Evolutionary conservation across 2,113 vertebrate genomes (phyloP), one percentile per base, ranked within the genome.

Genomic region (Pseudolaguvia tuberculata): DNA sequence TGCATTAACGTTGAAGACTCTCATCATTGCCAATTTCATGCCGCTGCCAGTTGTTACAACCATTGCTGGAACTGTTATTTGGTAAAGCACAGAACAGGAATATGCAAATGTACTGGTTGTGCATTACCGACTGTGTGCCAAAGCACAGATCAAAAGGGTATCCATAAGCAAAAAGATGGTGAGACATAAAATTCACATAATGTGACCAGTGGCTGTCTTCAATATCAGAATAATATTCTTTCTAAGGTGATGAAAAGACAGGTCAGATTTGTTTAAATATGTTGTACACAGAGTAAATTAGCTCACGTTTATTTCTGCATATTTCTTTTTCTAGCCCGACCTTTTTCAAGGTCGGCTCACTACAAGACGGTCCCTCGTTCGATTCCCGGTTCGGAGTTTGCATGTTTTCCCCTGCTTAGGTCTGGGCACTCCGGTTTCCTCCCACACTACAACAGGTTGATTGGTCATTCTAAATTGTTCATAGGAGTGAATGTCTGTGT

Each of bases 61-160:
- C 72, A 78, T 51, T 57, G 1, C 7, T 31, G 45, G 21, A 69
- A 12, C 23, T 27, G 75, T 20, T 57, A 79, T 14, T 72, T 79
- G 51, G 25, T 76, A 11, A 77, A 78, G 68, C 17, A 23, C 48
- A 13, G 52, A 45, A 23, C 29, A 25, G 73, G 39, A 12, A 83
- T 75, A 61, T 75, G 77, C 71, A 63, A 70, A 39, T 79, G 80
- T 79, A 69, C 61, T 51, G 42, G 79, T 13, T 59, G 81, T 59
- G 76, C 79, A 52, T 74, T 85, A 50, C 68, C 84, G 73, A 86
- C 76, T 7, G 73, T 86, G 25, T 84, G 73, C 51, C 62, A 75
- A 3, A 75, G 42, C 17, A 55, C 39, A 23, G 71, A 14, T 5
- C 47, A 70, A 20, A 31, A 15, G 6, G 0, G 15, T 57, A 59